Evolutionary conservation across 1,140 invertebrate genomes (phyloP).

Genomic region (Sitodiplosis mosellana): DNA sequence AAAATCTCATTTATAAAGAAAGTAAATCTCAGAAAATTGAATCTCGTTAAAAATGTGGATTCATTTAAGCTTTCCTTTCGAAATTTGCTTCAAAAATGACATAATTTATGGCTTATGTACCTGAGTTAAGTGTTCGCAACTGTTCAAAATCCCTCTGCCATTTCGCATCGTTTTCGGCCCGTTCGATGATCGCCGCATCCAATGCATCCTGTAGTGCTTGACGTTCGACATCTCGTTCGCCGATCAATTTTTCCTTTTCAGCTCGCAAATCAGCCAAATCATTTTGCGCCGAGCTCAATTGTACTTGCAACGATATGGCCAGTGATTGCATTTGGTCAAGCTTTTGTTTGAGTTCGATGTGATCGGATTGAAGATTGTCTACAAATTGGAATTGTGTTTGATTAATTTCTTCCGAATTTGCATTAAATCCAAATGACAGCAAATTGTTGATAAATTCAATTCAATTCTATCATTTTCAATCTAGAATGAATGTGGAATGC

Average conservation of each 20-base stretch:
- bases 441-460: no score
- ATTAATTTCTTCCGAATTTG: no score
- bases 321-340: conserved; percentile 28
- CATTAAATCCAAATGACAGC: no score
- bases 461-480: no score
- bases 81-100: no score
- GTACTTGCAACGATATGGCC: conserved; percentile 16
- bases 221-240: conserved; percentile 26
- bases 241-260: conserved; percentile 25
- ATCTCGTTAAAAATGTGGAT: no score
- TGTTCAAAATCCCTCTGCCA: conserved; percentile 43
- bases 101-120: conserved; percentile 3
- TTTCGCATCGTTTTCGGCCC: conserved; percentile 33
- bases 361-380: conserved; percentile 27
- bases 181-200: conserved; percentile 36
- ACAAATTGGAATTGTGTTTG: conserved; percentile 4
- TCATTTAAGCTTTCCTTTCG: no score
- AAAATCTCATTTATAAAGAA: no score
- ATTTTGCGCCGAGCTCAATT: conserved; percentile 15
- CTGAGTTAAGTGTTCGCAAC: conserved; percentile 27
- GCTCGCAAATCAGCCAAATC: conserved; percentile 15
- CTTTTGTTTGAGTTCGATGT: conserved; percentile 28
- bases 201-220: conserved; percentile 33
- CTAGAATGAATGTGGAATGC: no score
- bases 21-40: no score